Conservation (phyloP, 2,113 vertebrate species). For the Tiliqua scincoides region DNA sequence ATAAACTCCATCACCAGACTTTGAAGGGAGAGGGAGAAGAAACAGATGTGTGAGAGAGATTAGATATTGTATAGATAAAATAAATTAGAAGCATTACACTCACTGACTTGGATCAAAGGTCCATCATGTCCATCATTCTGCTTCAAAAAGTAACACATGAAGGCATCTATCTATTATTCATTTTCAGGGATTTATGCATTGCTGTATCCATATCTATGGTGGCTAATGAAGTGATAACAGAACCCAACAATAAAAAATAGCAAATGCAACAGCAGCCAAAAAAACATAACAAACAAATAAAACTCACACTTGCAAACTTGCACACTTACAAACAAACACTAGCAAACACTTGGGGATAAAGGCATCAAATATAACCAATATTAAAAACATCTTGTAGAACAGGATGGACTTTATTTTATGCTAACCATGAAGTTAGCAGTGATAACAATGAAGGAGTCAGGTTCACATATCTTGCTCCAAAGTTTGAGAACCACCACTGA, state of each 20-base stretch:
- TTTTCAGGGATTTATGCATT: background rate
- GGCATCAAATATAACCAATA: too few relatives aligned
- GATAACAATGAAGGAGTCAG: too few relatives aligned
- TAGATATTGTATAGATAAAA: background rate
- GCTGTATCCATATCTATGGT: too few relatives aligned
- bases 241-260: background rate
- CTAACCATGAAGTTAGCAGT: too few relatives aligned
- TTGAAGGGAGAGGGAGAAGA: background rate
- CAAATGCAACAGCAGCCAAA: background rate
- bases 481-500: too few relatives aligned
- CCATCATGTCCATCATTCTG: background rate
- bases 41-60: background rate
- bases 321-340: too few relatives aligned
- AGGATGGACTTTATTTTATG: too few relatives aligned
- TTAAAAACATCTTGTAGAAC: too few relatives aligned
- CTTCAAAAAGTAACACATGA: background rate
- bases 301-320: too few relatives aligned
- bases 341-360: too few relatives aligned
- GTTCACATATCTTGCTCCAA: too few relatives aligned
- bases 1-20: background rate
- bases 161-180: background rate
- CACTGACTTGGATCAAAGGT: background rate
- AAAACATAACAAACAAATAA: background rate
- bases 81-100: background rate
- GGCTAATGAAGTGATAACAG: too few relatives aligned